Percentiles rank a stretch among this genome's conserved stretches.
Conservation (phyloP, 2,113 vertebrate species). For the Setophaga coronata region DNA sequence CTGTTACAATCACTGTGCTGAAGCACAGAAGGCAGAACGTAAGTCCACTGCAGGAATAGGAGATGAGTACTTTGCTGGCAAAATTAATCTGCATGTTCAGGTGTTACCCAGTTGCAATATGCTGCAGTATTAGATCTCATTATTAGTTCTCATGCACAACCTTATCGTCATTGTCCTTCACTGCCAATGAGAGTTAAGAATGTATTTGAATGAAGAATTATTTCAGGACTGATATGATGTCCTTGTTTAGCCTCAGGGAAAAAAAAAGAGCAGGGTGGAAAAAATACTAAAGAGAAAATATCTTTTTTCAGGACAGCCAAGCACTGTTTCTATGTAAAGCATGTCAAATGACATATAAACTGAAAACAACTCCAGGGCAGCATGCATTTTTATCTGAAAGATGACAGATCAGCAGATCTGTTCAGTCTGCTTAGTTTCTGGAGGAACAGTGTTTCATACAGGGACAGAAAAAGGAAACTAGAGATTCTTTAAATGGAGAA, state of each 20-base stretch:
- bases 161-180: neutral
- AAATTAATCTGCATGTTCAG: neutral
- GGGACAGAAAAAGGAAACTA: neutral
- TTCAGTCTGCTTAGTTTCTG: neutral
- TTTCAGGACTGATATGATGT: neutral
- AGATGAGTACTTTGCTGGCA: neutral
- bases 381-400: neutral
- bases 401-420: slow-evolving; percentile 9
- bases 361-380: slow-evolving; percentile 24
- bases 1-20: neutral
- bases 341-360: slow-evolving; percentile 8
- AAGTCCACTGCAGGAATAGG: neutral
- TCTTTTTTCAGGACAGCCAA: neutral
- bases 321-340: neutral
- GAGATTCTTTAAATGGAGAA: neutral
- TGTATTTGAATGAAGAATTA: neutral
- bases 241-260: neutral
- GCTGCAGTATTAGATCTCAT: neutral
- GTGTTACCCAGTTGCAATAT: neutral
- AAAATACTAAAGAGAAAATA: neutral
- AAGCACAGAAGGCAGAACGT: neutral
- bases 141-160: neutral
- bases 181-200: neutral
- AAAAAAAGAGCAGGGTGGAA: neutral
- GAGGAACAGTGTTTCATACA: neutral